Conservation (phyloP, 2,888 invertebrate species). For the Entomobrya multifasciata region DNA sequence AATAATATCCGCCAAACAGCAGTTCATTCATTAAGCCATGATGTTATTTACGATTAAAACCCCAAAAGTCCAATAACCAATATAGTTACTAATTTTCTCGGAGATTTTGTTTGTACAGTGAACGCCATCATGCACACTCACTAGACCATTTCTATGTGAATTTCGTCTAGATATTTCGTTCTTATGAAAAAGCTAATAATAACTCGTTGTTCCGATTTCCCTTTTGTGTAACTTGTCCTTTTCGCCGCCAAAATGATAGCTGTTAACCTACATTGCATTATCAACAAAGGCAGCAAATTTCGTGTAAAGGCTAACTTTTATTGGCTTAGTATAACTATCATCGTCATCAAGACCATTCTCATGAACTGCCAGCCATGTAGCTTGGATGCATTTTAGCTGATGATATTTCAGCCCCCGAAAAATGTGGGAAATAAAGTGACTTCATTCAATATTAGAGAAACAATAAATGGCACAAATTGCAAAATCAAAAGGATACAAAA, state of each 20-base stretch:
- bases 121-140: not conserved
- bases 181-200: slow-evolving; percentile 1
- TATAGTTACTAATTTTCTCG: not conserved
- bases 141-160: too few species aligned
- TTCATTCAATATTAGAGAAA: not conserved
- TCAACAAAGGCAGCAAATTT: not conserved
- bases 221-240: slow-evolving; percentile 15
- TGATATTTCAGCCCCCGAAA: too few species aligned
- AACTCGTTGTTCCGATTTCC: not conserved
- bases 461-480: slow-evolving; percentile 4
- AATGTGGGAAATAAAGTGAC: not conserved
- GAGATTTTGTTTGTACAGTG: not conserved
- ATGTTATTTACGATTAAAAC: slow-evolving; percentile 26
- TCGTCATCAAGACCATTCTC: not conserved
- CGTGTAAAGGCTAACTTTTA: not conserved
- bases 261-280: slow-evolving; percentile 35
- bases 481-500: too few species aligned
- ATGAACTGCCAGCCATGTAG: too few species aligned
- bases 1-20: not conserved
- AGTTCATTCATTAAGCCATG: not conserved
- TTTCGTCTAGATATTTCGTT: too few species aligned
- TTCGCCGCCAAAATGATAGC: not conserved
- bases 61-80: not conserved
- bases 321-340: not conserved
- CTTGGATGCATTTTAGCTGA: too few species aligned